Conservation (phyloP, 1,140 invertebrate genomes). For the Lepidostoma basale region DNA sequence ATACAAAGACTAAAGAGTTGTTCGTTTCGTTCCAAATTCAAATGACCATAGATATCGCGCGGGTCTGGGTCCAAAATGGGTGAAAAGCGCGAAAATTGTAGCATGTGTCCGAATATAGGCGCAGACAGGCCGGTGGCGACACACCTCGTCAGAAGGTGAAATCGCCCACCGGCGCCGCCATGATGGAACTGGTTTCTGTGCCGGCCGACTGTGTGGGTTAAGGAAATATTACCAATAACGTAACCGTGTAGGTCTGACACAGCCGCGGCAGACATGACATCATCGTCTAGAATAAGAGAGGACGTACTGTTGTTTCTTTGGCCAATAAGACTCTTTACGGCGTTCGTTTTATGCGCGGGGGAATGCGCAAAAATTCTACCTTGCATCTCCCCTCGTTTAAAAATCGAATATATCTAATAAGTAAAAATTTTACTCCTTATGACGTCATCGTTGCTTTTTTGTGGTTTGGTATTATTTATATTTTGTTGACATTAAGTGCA, state of each 20-base stretch:
- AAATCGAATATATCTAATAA: too few relatives aligned
- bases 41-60: neutral
- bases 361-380: too few relatives aligned
- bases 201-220: constrained; percentile 7
- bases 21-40: neutral
- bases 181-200: constrained; percentile 8
- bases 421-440: too few relatives aligned
- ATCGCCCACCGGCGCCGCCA: constrained; percentile 13
- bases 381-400: too few relatives aligned
- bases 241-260: constrained; percentile 14
- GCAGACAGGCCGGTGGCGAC: constrained; percentile 9
- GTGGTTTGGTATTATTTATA: too few relatives aligned
- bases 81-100: constrained; percentile 8
- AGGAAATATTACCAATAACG: constrained; percentile 24
- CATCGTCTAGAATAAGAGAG: constrained; percentile 11
- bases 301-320: too few relatives aligned
- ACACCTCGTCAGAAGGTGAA: constrained; percentile 23
- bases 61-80: neutral
- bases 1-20: too few relatives aligned
- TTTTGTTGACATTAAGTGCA: too few relatives aligned
- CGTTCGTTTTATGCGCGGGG: too few relatives aligned
- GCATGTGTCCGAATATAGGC: constrained; percentile 9
- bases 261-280: constrained; percentile 1
- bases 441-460: too few relatives aligned
- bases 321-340: too few relatives aligned